Base-by-base conservation (phyloP, 2,888 invertebrate genomes). In the Xanthia togata region DNA sequence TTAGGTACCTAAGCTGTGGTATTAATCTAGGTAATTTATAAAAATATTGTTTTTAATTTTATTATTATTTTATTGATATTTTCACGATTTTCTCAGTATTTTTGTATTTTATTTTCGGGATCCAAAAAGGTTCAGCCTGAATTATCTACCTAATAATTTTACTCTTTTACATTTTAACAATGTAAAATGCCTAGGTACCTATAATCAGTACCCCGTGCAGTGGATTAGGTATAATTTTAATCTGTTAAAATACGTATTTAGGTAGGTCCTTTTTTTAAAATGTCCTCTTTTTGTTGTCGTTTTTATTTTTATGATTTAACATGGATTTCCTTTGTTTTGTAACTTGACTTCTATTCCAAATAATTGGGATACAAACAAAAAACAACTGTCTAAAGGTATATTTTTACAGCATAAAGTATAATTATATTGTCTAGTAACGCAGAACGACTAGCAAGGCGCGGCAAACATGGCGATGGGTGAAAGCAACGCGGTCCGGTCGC, bases 401-500 rank as follows among this genome's bases (percentile, higher is more conserved):
- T 76, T 73, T 76, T 65, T 53, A 78, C 44, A 75, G 65, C 64
- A 65, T 84, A 47, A 60, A 73, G 88, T 89, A 90, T 90, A 90
- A 93, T 92, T 90, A 92, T 85, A 91, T 91, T 91, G 92, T 92
- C 86, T 92, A 91, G 90, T 93, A 93, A 94, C 90, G 92, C 92
- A 92, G 90, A 93, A 93, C 91, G 89, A 65, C 79, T 76, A 76
- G 76, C 85, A 79, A 84, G 87, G 87, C 89, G 91, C 89, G 88
- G 89, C 91, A 86, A 92, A 93, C 90, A 93, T 93, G 94, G 93
- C 92, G 91, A 91, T 91, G 86, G 94, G 96, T 93, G 96, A 96
- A 96, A 96, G 96, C 95, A 90, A 90, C 89, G 81, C 89, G 85
- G 89, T 84, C 92, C 89, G 90, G 92, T 94, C 92, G 93, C 94